Evolutionary conservation across 2,113 vertebrate species (phyloP), one percentile per base, ranked within the genome.

Genomic region (Scomber japonicus): DNA sequence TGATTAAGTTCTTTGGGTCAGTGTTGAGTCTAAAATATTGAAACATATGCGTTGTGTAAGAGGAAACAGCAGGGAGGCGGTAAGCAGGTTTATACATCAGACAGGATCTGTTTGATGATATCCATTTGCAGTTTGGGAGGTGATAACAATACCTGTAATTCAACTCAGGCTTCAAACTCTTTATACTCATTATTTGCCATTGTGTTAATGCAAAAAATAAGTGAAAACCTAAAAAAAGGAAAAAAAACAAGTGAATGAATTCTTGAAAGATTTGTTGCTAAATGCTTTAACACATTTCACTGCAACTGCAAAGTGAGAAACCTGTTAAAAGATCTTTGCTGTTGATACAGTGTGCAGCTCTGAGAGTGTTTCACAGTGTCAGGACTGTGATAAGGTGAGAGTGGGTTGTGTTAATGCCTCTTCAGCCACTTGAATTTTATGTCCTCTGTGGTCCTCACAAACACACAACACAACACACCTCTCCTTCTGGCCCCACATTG

Each of bases 401-500:
- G 54, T 61, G 44, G 51, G 54, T 11, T 24, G 63, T 51, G 71
- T 60, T 71, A 61, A 82, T 81, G 54, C 21, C 66, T 62, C 19
- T 63, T 80, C 4, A 74, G 19, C 72, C 61, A 59, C 35, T 79
- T 46, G 54, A n/a, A 66, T 78, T 86, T 71, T 76, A 69, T 60
- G 63, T 78, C 78, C n/a, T 81, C 53, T 48, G 14, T 54, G 50
- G 15, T 30, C 40, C 12, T 15, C 21, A 71, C 56, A 50, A 27
- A 67, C 72, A 60, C 80, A 76, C 60, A 53, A 57, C 74, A 75
- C 64, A 78, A 55, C 81, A 73, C 85, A 78, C 78, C 78, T 82
- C 82, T 82, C 60, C 80, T 79, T 30, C 75, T 78, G 86, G 80
- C 81, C 85, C 78, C 83, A 75, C 82, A 91, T 92, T 92, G 86